Percentiles rank a stretch among this genome's conserved stretches.
These are phyloP conservation scores for Drosophila elegans DNA, from an alignment of 1,140 invertebrate species.

Conservation along the genomic window DNA sequence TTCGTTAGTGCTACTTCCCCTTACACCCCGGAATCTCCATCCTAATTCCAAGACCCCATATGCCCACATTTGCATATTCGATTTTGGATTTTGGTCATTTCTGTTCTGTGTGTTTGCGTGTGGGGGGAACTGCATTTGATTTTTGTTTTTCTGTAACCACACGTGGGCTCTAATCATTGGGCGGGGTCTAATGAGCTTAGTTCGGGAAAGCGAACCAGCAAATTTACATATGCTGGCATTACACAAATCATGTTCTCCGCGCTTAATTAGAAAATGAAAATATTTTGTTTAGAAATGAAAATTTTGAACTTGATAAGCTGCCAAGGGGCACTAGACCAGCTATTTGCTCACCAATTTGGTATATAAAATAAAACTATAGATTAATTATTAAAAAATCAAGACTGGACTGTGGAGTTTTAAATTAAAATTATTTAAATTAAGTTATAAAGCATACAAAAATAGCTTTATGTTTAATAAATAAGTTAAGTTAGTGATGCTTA, in stretches of 20 bases:
- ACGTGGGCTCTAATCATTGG: constrained; percentile 13
- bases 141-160: constrained; percentile 18
- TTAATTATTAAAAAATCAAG: too few relatives aligned
- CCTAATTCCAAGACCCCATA: constrained; percentile 15
- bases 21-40: not conserved
- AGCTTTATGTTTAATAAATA: too few relatives aligned
- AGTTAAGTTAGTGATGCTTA: too few relatives aligned
- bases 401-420: too few relatives aligned
- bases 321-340: constrained; percentile 1
- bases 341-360: not conserved
- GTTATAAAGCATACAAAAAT: too few relatives aligned
- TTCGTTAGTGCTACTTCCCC: constrained; percentile 23
- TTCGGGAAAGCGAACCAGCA: constrained; percentile 11
- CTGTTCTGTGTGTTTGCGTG: constrained; percentile 3
- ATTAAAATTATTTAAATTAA: too few relatives aligned
- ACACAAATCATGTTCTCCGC: constrained; percentile 19
- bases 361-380: too few relatives aligned
- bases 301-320: not conserved
- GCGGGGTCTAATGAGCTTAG: constrained; percentile 17
- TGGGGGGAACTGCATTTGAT: constrained; percentile 25
- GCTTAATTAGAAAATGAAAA: constrained; percentile 10
- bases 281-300: not conserved
- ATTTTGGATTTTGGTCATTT: constrained; percentile 48
- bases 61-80: constrained; percentile 56
- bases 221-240: constrained; percentile 23